Percentiles rank a stretch among this genome's conserved stretches.
Conservation (phyloP, 2,113 vertebrate genomes). For the Syngnathus typhle region DNA sequence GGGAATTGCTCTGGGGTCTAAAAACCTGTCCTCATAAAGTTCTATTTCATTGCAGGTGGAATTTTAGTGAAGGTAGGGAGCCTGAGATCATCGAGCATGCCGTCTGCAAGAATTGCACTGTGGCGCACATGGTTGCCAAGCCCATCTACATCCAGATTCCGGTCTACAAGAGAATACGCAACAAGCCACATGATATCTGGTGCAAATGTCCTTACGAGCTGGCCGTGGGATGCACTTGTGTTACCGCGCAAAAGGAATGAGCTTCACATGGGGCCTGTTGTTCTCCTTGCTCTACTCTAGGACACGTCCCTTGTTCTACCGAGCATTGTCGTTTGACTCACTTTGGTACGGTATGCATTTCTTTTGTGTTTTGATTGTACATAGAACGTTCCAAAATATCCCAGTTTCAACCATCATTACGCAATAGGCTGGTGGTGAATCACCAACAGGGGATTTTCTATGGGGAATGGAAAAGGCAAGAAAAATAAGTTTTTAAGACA, state of each 20-base stretch:
- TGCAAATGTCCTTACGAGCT: background rate
- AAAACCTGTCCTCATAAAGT: background rate
- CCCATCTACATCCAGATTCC: conserved; percentile 1
- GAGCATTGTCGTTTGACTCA: background rate
- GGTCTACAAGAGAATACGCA: background rate
- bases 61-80: background rate
- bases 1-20: background rate
- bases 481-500: background rate
- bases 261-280: background rate
- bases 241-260: background rate
- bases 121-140: background rate
- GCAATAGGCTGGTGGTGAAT: background rate
- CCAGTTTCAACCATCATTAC: background rate
- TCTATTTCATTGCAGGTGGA: background rate
- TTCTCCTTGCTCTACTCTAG: background rate
- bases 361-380: background rate
- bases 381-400: background rate
- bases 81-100: background rate
- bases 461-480: background rate
- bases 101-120: background rate
- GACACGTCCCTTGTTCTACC: background rate
- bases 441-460: background rate
- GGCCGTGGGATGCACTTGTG: conserved; percentile 5
- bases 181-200: background rate
- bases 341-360: background rate